Base-by-base conservation (phyloP, 2,797 vertebrate genomes). In the Limnodromus scolopaceus region DNA sequence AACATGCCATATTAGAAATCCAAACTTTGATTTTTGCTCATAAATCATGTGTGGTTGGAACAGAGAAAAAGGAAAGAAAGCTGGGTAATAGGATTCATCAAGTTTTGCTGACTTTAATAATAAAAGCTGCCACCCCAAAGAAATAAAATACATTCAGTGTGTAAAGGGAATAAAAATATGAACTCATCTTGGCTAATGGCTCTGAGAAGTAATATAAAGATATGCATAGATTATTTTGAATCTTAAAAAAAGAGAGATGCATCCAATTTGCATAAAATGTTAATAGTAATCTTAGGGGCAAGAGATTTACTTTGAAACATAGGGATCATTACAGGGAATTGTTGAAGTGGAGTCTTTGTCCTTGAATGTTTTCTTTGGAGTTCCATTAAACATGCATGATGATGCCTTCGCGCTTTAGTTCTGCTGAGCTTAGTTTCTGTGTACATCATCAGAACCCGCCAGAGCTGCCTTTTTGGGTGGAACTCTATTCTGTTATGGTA, bases 191-290 rank as follows among this genome's bases (percentile, higher is more conserved):
- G 58, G 70, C 95, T 96, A 96, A 97, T 96, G 90, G 87, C 93
- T 80, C 78, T 93, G 88, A 92, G 88, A 95, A 94, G 87, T 82
- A 88, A 89, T 92, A 93, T 84, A 86, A 92, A 96, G 95, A 96
- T 89, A 71, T 83, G 80, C 89, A 94, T 48, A 97, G 92, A 96
- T 94, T 97, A 92, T 82, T 87, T 72, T 57, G 82, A 88, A 85
- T 55, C 92, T 83, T 95, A 69, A 76, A 93, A 95, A 95, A 80
- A 87, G 46, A 95, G 87, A 92, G 88, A 95, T 85, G 72, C 88
- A 77, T 89, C 76, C 77, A 91, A 97, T 97, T 97, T 97, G 78
- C 93, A 97, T 96, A 89, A 96, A 97, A 96, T 81, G 84, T 84
- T 96, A 70, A 81, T 61, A 83, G 78, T 82, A 84, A 74, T 97